Evolutionary conservation across 1,140 invertebrate genomes (phyloP), one percentile per base, ranked within the genome.

Genomic region (Halesus radiatus): DNA sequence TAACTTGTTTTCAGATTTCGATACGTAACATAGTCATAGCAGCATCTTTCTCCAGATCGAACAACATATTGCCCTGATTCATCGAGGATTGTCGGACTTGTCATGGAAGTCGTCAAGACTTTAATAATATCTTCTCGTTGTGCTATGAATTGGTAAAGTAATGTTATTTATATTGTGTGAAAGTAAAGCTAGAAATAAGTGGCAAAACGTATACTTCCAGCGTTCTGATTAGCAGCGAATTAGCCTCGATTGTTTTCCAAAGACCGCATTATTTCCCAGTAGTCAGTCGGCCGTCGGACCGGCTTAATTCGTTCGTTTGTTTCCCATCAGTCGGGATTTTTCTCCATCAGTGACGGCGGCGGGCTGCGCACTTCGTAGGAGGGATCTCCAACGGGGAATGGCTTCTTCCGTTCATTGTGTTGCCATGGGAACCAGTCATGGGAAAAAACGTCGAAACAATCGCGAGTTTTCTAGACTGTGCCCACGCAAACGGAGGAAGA

Each of bases 331-430:
- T 22, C 54, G 45, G 3, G 60, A 52, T 72, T 72, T 72, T 72
- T 72, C 45, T 26, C 58, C 20, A 18, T 45, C 8, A 13, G 62
- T n/a, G 62, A 66, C 52, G 22, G 20, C 37, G 70, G 26, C 13
- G 45, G 13, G 50, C 32, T 13, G 52, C 52, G 58, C 7, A 58
- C 7, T 75, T 29, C 20, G 50, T 50, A 26, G 60, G 45, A 23
- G 37, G 75, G 45, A 20, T n/a, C 29, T 29, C 53, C 73, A 37
- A 29, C 20, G 18, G 45, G 45, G 50, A 62, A 66, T 78, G 10
- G 26, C n/a, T 60, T 79, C 77, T 79, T 79, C 77, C 77, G 77
- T 54, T 54, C 77, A 79, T 79, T 79, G 77, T 79, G 77, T 37
- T 60, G 62, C 26, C 52, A 29, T 79, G 77, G 66, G 77, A 79